Evolutionary conservation across 2,797 vertebrate species (phyloP), one percentile per base, ranked within the genome.

Genomic region (Enteromius fasciolatus): DNA sequence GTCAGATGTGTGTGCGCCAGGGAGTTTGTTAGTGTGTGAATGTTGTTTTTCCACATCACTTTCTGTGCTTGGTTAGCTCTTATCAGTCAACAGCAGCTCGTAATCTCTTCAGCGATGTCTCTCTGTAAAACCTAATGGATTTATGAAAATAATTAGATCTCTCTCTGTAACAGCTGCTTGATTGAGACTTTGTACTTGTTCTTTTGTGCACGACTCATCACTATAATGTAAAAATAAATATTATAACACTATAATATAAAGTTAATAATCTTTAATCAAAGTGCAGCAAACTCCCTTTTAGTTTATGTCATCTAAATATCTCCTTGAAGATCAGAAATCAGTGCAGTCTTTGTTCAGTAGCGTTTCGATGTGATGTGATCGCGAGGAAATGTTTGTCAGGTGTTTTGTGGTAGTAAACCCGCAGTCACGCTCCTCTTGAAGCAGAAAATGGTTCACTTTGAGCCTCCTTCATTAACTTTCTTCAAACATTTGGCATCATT

Each of bases 401-500:
- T 59, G 78, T 59, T 54, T 41, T 68, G n/a, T 17, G 1, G 48
- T 17, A 54, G 48, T 59, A 66, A 66, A 33, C 28, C 6, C 36
- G 10, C 25, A 12, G 25, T 15, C 73, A n/a, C 18, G 31, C 48
- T 68, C n/a, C 25, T 44, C 44, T 23, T 36, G 54, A 28, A 48
- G 69, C 78, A 80, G 59, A 66, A 78, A 82, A 80, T 68, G 20
- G 8, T 57, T 36, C 48, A 50, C 7, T 68, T 31, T 78, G 12
- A 52, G 63, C 33, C 28, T 59, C 25, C 78, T 36, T 57, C 75
- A 73, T 83, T 73, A 76, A 25, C 50, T 67, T 4, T 81, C 68
- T 78, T 80, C 61, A 86, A 85, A 86, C 31, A 52, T 77, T 81
- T 76, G 86, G 74, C 76, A 72, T 84, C 28, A 0, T 72, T 52